A percentile compares a stretch with the other conserved stretches of the same genome.
Evolutionary conservation across 2,888 invertebrate genomes (phyloP).

Genomic region (Cheilosia variabilis): DNA sequence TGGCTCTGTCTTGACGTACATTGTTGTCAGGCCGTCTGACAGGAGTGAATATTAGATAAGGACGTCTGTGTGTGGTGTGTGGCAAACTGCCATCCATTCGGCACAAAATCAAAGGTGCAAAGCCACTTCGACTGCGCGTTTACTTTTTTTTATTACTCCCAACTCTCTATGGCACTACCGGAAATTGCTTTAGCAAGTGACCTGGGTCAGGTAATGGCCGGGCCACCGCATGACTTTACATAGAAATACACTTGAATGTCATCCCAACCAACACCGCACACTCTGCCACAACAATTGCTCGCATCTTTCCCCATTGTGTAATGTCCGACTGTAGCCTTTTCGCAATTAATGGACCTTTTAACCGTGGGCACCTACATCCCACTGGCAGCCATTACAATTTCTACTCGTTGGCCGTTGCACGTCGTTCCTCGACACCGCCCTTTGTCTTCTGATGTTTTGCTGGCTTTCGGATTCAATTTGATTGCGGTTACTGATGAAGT

Average conservation of each 20-base stretch:
- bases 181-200: constrained; percentile 54
- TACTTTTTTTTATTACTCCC: constrained; percentile 32
- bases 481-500: constrained; percentile 59
- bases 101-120: constrained; percentile 54
- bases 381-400: constrained; percentile 41
- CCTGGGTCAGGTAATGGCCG: constrained; percentile 25
- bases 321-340: constrained; percentile 53
- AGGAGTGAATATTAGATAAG: constrained; percentile 61
- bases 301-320: constrained; percentile 46
- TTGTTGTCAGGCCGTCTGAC: constrained; percentile 47
- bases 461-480: constrained; percentile 63
- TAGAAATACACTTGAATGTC: constrained; percentile 23
- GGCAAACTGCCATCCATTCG: constrained; percentile 27
- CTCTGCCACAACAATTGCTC: constrained; percentile 38
- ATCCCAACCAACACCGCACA: constrained; percentile 9
- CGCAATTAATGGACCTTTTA: constrained; percentile 61
- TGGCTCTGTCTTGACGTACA: constrained; percentile 5
- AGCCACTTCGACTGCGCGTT: constrained; percentile 34
- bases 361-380: constrained; percentile 27
- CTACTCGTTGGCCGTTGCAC: neutral
- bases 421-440: neutral
- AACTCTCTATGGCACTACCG: constrained; percentile 52
- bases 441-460: constrained; percentile 40
- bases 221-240: constrained; percentile 13
- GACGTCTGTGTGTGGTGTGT: constrained; percentile 19